Evolutionary conservation across 2,888 invertebrate genomes (phyloP).

Genomic region (Odontocerum albicorne): DNA sequence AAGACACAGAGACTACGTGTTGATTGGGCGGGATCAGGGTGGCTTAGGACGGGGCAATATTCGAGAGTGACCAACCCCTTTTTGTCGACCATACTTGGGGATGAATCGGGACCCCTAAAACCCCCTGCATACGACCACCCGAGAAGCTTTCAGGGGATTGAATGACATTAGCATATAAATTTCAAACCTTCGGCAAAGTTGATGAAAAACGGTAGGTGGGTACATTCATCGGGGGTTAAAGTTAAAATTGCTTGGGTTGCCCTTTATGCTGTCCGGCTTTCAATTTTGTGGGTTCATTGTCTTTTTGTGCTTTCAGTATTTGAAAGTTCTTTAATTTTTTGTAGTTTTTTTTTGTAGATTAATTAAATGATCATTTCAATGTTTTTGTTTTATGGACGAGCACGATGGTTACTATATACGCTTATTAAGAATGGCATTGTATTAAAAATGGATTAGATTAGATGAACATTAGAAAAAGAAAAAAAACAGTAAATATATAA

Average conservation of each 20-base stretch:
- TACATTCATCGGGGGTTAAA: neutral
- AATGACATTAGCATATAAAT: conserved; percentile 17
- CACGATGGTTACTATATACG: too few species aligned
- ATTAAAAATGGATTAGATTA: too few species aligned
- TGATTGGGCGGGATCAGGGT: conserved; percentile 33
- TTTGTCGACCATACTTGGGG: conserved; percentile 20
- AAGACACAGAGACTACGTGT: conserved; percentile 33
- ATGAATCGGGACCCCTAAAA: conserved; percentile 11
- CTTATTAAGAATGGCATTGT: too few species aligned
- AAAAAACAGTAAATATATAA: too few species aligned
- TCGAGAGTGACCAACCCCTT: conserved; percentile 35
- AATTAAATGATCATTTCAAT: too few species aligned
- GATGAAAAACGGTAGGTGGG: conserved; percentile 7
- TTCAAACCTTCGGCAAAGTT: conserved; percentile 1
- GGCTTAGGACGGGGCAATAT: conserved; percentile 31
- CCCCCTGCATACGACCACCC: conserved; percentile 1
- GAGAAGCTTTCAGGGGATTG: conserved; percentile 11
- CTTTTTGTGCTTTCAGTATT: too few species aligned
- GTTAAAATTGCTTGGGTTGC: neutral
- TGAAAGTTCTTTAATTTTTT: too few species aligned
- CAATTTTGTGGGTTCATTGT: too few species aligned
- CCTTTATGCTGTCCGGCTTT: neutral
- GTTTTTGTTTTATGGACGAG: too few species aligned
- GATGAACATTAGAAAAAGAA: too few species aligned
- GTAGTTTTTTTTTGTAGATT: too few species aligned